phyloP scores from a whole-genome alignment of 1,140 invertebrate species.

The Brachionus paranguensis region DNA sequence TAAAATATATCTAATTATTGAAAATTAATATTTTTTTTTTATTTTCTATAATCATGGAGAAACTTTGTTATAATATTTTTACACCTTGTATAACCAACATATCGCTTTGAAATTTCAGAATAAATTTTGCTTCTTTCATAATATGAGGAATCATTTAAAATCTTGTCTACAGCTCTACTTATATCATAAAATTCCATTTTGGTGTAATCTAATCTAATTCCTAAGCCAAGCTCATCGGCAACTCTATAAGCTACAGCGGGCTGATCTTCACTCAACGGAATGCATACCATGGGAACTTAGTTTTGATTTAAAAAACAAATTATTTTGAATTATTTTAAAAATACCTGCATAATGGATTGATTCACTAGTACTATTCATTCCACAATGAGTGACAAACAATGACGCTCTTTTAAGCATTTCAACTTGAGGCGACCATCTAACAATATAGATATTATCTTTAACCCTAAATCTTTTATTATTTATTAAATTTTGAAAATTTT shows the following conservation, averaged over 20 bases:
- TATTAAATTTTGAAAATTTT: background rate
- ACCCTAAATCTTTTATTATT: background rate
- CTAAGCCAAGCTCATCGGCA: conserved; percentile 27
- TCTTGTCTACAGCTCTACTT: background rate
- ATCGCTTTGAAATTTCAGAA: background rate
- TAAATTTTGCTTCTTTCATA: background rate
- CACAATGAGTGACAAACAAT: conserved; percentile 74
- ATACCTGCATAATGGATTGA: conserved; percentile 66
- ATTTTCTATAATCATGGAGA: background rate
- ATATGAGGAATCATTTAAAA: background rate
- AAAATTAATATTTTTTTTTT: background rate
- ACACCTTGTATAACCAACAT: background rate
- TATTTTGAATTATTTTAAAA: background rate
- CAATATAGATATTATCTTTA: background rate
- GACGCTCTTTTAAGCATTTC: conserved; percentile 29
- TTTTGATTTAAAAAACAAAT: background rate
- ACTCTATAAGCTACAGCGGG: conserved; percentile 37
- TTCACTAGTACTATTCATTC: conserved; percentile 71
- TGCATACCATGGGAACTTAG: conserved; percentile 66
- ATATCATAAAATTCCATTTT: conserved; percentile 9
- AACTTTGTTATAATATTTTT: background rate
- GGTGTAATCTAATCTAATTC: conserved; percentile 18
- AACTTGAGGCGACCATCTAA: conserved; percentile 47
- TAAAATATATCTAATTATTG: too few species aligned
- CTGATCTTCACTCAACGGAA: conserved; percentile 60